Percentiles rank a stretch among this genome's conserved stretches.
Conservation (phyloP, 1,140 invertebrate genomes). For the Apis laboriosa region DNA sequence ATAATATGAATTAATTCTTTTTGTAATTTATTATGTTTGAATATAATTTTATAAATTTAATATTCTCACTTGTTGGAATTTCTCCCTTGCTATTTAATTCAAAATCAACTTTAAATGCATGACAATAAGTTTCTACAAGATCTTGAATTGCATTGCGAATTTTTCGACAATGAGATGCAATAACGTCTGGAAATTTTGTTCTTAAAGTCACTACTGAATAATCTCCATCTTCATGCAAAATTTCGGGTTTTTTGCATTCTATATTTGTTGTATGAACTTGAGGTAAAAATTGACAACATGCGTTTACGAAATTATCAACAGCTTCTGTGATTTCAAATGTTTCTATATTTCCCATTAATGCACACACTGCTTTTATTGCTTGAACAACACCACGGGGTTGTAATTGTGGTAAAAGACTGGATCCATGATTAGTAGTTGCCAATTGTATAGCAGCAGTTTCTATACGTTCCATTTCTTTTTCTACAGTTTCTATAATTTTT, state of each 20-base stretch:
- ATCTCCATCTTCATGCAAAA: slow-evolving; percentile 83
- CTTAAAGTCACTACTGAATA: slow-evolving; percentile 84
- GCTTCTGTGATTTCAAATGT: slow-evolving; percentile 91
- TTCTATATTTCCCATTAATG: slow-evolving; percentile 92
- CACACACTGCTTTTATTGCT: slow-evolving; percentile 95
- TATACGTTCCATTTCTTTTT: slow-evolving; percentile 90
- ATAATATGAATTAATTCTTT: slow-evolving; percentile 9
- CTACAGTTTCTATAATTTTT: slow-evolving; percentile 85
- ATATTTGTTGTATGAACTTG: slow-evolving; percentile 79
- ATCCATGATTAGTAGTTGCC: slow-evolving; percentile 79
- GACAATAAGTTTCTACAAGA: slow-evolving; percentile 90
- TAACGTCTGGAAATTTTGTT: slow-evolving; percentile 82
- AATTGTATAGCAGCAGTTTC: slow-evolving; percentile 84
- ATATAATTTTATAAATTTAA: slow-evolving; percentile 38
- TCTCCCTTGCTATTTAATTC: slow-evolving; percentile 80
- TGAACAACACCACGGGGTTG: slow-evolving; percentile 88
- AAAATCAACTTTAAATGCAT: slow-evolving; percentile 93
- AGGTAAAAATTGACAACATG: slow-evolving; percentile 82
- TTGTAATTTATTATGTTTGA: slow-evolving; percentile 10
- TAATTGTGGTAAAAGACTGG: slow-evolving; percentile 77
- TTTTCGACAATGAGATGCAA: slow-evolving; percentile 84
- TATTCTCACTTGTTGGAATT: slow-evolving; percentile 77
- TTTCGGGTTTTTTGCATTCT: slow-evolving; percentile 82
- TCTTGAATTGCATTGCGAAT: slow-evolving; percentile 87
- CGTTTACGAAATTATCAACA: slow-evolving; percentile 86